Evolutionary conservation across 2,113 vertebrate species (phyloP), one percentile per base, ranked within the genome.

Genomic region (Lophotis ruficrista): DNA sequence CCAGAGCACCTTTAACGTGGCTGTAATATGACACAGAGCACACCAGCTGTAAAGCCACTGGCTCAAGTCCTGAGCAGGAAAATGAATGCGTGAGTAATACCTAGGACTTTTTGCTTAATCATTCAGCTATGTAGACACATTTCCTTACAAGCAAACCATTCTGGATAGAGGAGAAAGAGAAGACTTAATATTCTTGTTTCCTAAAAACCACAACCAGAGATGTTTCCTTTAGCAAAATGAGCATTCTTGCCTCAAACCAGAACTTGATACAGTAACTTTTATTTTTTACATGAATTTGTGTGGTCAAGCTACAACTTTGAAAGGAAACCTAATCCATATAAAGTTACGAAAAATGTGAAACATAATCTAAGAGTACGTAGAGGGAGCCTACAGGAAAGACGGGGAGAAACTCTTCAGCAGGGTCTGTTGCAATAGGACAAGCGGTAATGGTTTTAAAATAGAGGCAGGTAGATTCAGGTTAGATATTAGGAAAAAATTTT

Each of bases 111-210:
- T 47, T 68, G 77, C 81, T 88, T 86, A 51, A 94, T 76, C 35
- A 77, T 54, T 91, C 56, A 79, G 83, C 60, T 65, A 35, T 28
- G 37, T 33, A 77, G 68, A 80, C 54, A 87, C 15, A 30, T 31
- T 45, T 76, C 56, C 79, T 91, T 47, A 62, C 60, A 83, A 91
- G 71, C 82, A 95, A 97, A 86, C 65, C 38, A 47, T 22, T 51
- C 71, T 50, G 75, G 75, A 82, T 66, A 88, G 71, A 83, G n/a
- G n/a, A 90, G 66, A 97, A 96, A 85, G 48, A 80, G 41, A 64
- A 47, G n/a, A 30, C 30, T 51, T 58, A 31, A 77, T 22, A 56
- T 17, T 61, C 31, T 83, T 91, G 19, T 57, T 78, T 35, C 65
- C 65, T 88, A 71, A 88, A 91, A 90, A 47, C 19, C 19, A 31